Percentiles rank a stretch among this genome's conserved stretches.
Conservation (phyloP, 2,113 vertebrate species). For the Hydrochoerus hydrochaeris region DNA sequence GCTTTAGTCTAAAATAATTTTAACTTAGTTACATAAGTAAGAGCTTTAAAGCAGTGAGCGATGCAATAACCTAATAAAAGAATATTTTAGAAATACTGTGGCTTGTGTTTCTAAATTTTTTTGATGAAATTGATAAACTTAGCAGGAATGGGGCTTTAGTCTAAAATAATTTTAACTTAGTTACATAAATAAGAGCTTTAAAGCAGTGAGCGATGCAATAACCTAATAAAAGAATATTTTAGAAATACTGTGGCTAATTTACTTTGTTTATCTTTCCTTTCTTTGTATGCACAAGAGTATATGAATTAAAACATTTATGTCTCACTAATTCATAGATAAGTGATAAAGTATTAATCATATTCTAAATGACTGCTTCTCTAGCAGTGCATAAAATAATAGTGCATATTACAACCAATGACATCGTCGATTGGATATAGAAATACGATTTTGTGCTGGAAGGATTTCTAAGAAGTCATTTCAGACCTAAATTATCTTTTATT, state of each 20-base stretch:
- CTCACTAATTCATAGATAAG: background rate
- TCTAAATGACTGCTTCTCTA: background rate
- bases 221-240: slow-evolving; percentile 19
- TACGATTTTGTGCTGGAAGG: background rate
- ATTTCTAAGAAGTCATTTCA: background rate
- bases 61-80: slow-evolving; percentile 23
- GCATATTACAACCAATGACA: background rate
- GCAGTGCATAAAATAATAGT: background rate
- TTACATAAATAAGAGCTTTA: background rate
- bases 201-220: background rate
- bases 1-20: background rate
- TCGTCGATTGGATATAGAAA: background rate
- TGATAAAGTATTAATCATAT: slow-evolving; percentile 15
- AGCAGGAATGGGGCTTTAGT: background rate
- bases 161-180: background rate
- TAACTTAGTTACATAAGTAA: background rate
- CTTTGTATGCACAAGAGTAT: background rate
- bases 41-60: background rate
- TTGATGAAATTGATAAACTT: background rate
- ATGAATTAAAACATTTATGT: slow-evolving; percentile 6
- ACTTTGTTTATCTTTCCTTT: background rate
- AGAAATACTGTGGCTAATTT: background rate
- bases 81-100: background rate
- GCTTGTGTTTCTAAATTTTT: background rate
- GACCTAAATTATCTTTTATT: background rate